phyloP scores from a whole-genome alignment of 2,888 invertebrate genomes.

The Taenaris catops region DNA sequence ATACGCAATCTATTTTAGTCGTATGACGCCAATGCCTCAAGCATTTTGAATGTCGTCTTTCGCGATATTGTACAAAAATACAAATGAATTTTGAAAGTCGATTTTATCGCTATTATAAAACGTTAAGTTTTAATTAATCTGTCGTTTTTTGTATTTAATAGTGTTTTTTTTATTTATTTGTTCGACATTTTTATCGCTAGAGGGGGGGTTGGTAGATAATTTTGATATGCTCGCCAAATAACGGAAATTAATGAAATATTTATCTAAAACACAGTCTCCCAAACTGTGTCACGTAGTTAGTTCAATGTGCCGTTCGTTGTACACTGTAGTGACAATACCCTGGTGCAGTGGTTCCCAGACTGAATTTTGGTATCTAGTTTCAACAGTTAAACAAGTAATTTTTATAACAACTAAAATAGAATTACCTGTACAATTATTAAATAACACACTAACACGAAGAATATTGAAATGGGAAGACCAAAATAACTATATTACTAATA shows the following conservation, averaged over 20 bases:
- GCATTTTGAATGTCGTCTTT: conserved; percentile 12
- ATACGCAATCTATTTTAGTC: conserved; percentile 5
- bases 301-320: conserved; percentile 4
- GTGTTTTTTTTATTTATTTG: conserved; percentile 13
- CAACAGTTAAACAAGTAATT: no score
- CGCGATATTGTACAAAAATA: conserved; percentile 12
- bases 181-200: conserved; percentile 7
- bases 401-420: no score
- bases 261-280: conserved; percentile 8
- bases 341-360: conserved; percentile 2
- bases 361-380: no score
- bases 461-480: no score
- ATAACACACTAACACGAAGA: no score
- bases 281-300: conserved; percentile 11
- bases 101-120: conserved; percentile 7
- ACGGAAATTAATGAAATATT: neutral
- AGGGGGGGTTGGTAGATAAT: conserved; percentile 15
- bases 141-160: conserved; percentile 13
- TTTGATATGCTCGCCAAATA: conserved; percentile 2
- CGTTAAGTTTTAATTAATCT: conserved; percentile 13
- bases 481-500: no score
- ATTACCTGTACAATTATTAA: no score
- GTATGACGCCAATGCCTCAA: conserved; percentile 5
- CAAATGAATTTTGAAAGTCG: conserved; percentile 8
- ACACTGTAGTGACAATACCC: conserved; percentile 5